Conservation (phyloP, 2,797 vertebrate species). For the Micromesistius poutassou region DNA sequence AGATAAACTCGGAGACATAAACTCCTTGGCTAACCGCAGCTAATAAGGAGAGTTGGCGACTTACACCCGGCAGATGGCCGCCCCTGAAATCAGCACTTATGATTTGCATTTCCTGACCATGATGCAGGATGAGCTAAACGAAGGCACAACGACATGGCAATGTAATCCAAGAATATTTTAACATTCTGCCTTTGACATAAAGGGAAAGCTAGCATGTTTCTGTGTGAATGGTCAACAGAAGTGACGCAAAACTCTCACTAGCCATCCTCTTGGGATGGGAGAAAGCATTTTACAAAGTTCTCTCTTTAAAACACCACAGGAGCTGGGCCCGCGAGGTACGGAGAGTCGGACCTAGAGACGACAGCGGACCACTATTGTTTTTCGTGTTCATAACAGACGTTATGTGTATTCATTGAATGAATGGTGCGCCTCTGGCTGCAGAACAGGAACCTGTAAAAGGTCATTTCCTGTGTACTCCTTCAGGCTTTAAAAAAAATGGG, state of each 20-base stretch:
- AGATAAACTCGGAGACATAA: not conserved
- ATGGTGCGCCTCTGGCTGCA: not conserved
- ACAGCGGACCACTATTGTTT: not conserved
- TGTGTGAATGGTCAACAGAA: not conserved
- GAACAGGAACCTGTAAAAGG: not conserved
- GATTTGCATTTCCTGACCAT: not conserved
- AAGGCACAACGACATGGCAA: not conserved
- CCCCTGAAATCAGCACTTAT: not conserved
- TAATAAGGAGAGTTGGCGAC: not conserved
- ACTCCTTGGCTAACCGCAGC: not conserved
- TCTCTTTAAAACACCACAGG: no score
- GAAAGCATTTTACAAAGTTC: no score
- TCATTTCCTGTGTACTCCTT: not conserved
- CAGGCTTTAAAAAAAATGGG: not conserved
- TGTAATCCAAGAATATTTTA: not conserved
- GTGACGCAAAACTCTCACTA: no score
- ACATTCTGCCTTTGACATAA: not conserved
- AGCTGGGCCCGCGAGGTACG: not conserved
- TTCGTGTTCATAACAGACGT: not conserved
- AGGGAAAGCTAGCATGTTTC: no score
- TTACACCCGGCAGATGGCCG: not conserved
- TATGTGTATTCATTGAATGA: not conserved
- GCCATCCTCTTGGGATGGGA: no score
- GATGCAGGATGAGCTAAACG: not conserved
- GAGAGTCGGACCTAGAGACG: not conserved